Evolutionary conservation across 2,113 vertebrate genomes (phyloP), one percentile per base, ranked within the genome.

Genomic region (Labeo rohita): DNA sequence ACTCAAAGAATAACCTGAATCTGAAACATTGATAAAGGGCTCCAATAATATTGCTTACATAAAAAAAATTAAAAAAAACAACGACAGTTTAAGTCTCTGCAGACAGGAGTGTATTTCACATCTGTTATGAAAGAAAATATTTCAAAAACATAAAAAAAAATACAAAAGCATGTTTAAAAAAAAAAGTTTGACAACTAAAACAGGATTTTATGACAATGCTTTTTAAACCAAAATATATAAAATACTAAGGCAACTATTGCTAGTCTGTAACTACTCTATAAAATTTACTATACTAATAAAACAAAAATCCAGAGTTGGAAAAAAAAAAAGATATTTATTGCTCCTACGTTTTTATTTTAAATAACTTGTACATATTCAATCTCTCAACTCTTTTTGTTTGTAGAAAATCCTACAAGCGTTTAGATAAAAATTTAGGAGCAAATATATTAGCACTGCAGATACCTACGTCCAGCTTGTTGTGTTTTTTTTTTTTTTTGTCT

Each of bases 81-180:
- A 15, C 2, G 23, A 36, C 4, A 3, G 28, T 54, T 11, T 34
- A 28, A 36, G 28, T 13, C 13, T 76, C 23, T 65, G 36, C 16
- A 18, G 9, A 43, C 10, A 45, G 34, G 5, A 65, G 12, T 80
- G 59, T 15, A 66, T 66, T 65, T 80, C 78, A 77, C 75, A 77
- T 36, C 21, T 45, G 16, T 54, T 59, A 18, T 18, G 43, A 61
- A n/a, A 21, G 47, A 52, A n/a, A 28, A 34, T 50, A 6, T 49
- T 49, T n/a, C 6, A 52, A 83, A 34, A 0, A 21, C 5, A 45
- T 45, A 65, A 23, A 52, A 8, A 83, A 36, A 39, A 36, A 56
- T 73, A 56, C 49, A 83, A 83, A 83, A 83, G 81, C 81, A 83
- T n/a, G 3, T 39, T 28, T 72, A 50, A 16, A 28, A 81, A 80